phyloP scores from a whole-genome alignment of 2,797 vertebrate species.

The Halcyon leucocephala region DNA sequence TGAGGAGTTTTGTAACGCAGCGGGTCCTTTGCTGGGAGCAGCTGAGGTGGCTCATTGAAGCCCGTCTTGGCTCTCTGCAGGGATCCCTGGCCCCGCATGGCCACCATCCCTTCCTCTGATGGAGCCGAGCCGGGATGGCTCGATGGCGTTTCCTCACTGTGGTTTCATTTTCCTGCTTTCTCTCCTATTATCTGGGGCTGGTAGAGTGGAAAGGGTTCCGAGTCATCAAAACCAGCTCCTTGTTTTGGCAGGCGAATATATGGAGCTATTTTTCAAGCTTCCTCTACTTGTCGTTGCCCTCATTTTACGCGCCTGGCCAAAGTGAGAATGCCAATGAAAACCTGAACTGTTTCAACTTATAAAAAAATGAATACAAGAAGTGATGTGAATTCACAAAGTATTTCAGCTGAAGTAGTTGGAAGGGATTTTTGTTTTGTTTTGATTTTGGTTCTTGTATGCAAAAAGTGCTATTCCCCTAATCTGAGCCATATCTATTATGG shows the following conservation, averaged over 20 bases:
- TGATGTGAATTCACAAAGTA: not conserved
- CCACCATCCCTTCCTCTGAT: not conserved
- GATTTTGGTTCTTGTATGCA: not conserved
- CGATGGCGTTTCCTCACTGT: not conserved
- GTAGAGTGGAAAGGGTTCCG: not conserved
- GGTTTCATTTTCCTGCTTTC: not conserved
- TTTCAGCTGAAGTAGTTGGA: not conserved
- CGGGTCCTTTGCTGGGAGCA: not conserved
- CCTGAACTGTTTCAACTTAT: not conserved
- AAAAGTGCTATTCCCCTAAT: not conserved
- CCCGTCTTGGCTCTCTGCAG: not conserved
- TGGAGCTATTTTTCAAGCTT: not conserved
- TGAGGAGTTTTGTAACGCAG: not conserved
- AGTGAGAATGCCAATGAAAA: not conserved
- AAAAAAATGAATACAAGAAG: not conserved
- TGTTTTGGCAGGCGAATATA: not conserved
- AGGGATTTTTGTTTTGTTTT: not conserved
- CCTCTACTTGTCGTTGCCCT: not conserved
- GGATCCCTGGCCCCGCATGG: not conserved
- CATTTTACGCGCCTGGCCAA: not conserved
- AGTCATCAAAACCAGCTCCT: not conserved
- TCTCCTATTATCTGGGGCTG: not conserved
- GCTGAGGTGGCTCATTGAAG: not conserved
- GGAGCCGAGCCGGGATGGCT: not conserved
- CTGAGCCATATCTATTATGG: not conserved